Percentiles rank a stretch among this genome's conserved stretches.
phyloP scores from a whole-genome alignment of 2,113 vertebrate genomes.

The Leucopternis melanops region DNA sequence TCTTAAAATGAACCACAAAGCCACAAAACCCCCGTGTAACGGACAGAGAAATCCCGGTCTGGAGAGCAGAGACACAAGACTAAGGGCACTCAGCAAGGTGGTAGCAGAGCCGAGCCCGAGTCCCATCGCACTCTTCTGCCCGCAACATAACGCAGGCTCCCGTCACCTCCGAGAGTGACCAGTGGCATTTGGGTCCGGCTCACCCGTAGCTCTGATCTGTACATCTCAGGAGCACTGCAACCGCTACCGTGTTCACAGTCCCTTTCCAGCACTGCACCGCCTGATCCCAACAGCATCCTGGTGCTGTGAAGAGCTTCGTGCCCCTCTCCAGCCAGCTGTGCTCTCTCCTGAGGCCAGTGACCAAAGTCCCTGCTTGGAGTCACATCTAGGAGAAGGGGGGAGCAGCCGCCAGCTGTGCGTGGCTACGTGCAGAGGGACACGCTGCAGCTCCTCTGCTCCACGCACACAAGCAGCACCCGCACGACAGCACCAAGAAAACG shows the following conservation, averaged over 20 bases:
- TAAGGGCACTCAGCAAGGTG: background rate
- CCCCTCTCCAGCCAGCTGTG: background rate
- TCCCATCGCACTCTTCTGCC: background rate
- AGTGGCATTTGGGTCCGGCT: background rate
- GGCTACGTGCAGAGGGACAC: background rate
- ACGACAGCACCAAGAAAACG: fast-evolving
- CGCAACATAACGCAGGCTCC: background rate
- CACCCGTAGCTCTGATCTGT: background rate
- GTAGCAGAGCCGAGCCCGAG: background rate
- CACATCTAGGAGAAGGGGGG: background rate
- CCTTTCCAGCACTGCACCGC: background rate
- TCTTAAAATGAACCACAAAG: background rate
- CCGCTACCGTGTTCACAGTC: fast-evolving
- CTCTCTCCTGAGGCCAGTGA: background rate
- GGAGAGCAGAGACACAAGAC: background rate
- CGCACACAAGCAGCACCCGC: background rate
- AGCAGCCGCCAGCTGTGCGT: background rate
- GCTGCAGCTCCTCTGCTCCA: background rate
- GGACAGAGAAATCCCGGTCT: background rate
- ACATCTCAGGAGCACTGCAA: background rate
- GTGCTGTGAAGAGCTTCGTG: background rate
- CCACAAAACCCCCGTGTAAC: background rate
- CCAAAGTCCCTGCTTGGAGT: background rate
- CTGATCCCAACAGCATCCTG: background rate
- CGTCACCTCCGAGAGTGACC: background rate